Base-by-base conservation (phyloP, 2,888 invertebrate genomes). In the Lordiphosa andalusiaca region DNA sequence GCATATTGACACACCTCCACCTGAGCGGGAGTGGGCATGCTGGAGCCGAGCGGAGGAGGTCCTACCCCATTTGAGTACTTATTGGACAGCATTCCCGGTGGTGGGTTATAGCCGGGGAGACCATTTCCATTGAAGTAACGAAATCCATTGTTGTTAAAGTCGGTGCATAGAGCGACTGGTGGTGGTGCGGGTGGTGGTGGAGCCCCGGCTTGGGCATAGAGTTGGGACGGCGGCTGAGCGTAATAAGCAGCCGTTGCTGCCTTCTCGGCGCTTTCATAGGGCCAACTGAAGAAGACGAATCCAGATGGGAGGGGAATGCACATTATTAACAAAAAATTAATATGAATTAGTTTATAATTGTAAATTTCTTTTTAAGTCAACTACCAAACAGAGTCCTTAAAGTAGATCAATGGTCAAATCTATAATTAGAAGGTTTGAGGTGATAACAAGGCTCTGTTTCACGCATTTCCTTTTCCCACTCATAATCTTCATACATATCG, bases 1-100 rank as follows among this genome's bases (percentile, higher is more conserved):
- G 81, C 76, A 51, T 86, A 85, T 36, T 83, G 85, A 21, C 84
- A 85, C 23, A 71, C 53, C 23, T 85, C 75, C 52, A 69, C 30
- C 5, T 66, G 67, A 4, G 47, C 12, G 23, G 63, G 67, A 4
- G 47, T 13, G 30, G 63, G 47, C 42, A 56, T 49, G 1, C 41
- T 25, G 4, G 46, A 21, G 7, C 7, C 12, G 3, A 13, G 19
- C n/a, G 38, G 16, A 33, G 38, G 16, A 33, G 42, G 52, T 10
- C 37, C 55, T 6, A 60, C 54, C 3, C 54, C 12, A 52, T 51
- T 33, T 42, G 42, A 23, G 16, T 61, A 71, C 54, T 70, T 69
- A 9, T 53, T 39, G n/a, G 53, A 52, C 47, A 70, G 37, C 30
- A 69, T 21, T 10, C 67, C 60, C 3, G 67, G 56, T 10, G 73